phyloP scores from a whole-genome alignment of 2,888 invertebrate species.

The Eupithecia subfuscata region DNA sequence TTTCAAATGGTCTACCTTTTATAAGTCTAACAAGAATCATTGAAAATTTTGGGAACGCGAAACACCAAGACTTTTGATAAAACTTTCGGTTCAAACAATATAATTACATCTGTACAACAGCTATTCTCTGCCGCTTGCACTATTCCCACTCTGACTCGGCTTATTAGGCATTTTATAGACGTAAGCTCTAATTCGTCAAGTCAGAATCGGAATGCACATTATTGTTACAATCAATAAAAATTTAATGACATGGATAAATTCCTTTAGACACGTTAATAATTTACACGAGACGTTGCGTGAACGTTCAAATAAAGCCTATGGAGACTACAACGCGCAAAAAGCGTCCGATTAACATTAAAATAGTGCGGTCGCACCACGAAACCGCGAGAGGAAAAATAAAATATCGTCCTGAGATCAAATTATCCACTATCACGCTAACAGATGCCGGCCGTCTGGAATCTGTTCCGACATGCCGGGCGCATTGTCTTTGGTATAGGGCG shows the following conservation, averaged over 20 bases:
- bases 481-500: constrained; percentile 69
- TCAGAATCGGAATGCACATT: constrained; percentile 34
- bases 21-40: constrained; percentile 58
- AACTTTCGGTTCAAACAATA: constrained; percentile 50
- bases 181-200: neutral
- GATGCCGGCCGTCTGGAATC: constrained; percentile 40
- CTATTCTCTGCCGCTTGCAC: constrained; percentile 45
- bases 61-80: constrained; percentile 60
- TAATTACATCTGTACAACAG: constrained; percentile 51
- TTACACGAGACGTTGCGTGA: constrained; percentile 75
- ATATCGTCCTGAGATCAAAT: constrained; percentile 82
- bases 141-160: constrained; percentile 41
- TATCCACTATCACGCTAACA: constrained; percentile 67
- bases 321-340: constrained; percentile 79
- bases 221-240: constrained; percentile 52
- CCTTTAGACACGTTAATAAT: constrained; percentile 71
- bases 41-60: constrained; percentile 63
- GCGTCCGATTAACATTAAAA: constrained; percentile 78
- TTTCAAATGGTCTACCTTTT: constrained; percentile 75
- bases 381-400: constrained; percentile 65
- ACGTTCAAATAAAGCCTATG: constrained; percentile 75
- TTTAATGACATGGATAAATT: constrained; percentile 64
- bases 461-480: constrained; percentile 38
- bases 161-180: neutral
- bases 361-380: constrained; percentile 67